These are phyloP conservation scores for Parnassius mnemosyne DNA, from an alignment of 2,888 invertebrate species.

Conservation along the genomic window DNA sequence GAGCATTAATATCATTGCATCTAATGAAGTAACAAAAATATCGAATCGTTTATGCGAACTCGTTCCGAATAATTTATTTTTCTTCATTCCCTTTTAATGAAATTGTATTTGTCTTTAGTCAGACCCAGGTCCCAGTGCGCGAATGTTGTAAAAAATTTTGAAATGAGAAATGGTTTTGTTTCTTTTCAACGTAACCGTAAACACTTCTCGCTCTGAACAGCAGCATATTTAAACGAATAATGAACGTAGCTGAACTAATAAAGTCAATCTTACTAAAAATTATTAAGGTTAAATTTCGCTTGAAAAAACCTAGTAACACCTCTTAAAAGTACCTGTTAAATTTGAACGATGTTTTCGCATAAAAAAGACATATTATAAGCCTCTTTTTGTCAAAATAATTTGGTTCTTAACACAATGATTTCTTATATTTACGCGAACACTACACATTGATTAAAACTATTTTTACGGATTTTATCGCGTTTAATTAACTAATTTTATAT, in stretches of 20 bases:
- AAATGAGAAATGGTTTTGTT: conserved; percentile 16
- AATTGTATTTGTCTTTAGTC: not conserved
- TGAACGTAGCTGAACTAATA: not conserved
- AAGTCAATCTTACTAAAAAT: not conserved
- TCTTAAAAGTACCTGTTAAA: conserved; percentile 18
- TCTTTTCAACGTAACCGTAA: conserved; percentile 11
- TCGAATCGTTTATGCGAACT: too few species aligned
- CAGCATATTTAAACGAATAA: conserved; percentile 10
- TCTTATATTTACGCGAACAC: too few species aligned
- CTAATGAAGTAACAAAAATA: too few species aligned
- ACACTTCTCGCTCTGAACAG: conserved; percentile 23
- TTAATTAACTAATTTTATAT: too few species aligned
- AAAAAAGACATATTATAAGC: not conserved
- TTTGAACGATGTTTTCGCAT: conserved; percentile 1
- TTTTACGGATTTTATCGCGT: too few species aligned
- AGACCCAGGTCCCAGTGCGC: too few species aligned
- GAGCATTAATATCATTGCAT: too few species aligned
- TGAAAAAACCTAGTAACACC: not conserved
- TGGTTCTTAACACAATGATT: too few species aligned
- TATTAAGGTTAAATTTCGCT: not conserved
- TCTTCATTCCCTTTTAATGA: too few species aligned
- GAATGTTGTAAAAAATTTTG: conserved; percentile 8
- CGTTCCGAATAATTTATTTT: too few species aligned
- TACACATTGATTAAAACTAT: too few species aligned
- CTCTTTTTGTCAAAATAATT: conserved; percentile 11